These are phyloP conservation scores for Mustelus asterias DNA, from an alignment of 2,113 vertebrate species.

Conservation along the genomic window DNA sequence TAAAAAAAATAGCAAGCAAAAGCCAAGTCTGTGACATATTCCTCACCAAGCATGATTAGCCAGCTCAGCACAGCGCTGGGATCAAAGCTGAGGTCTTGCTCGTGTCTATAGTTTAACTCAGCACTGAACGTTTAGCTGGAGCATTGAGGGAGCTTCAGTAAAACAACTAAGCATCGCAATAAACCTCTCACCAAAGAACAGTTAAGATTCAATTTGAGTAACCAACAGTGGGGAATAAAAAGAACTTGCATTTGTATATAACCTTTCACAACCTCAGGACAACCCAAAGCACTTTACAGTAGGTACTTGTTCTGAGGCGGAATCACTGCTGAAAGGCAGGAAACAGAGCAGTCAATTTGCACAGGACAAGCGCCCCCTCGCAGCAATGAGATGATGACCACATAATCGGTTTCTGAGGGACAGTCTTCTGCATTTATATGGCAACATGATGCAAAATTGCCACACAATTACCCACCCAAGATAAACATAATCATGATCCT, in stretches of 20 bases:
- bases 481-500: neutral
- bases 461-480: neutral
- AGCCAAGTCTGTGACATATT: too few species aligned
- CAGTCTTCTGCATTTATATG: neutral
- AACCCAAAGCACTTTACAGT: neutral
- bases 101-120: too few species aligned
- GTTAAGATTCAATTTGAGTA: too few species aligned
- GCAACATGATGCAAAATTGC: neutral
- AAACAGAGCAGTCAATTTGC: neutral
- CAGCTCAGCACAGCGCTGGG: too few species aligned
- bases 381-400: neutral
- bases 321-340: neutral
- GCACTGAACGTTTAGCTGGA: too few species aligned
- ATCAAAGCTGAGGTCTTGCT: too few species aligned
- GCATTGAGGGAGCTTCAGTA: too few species aligned
- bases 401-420: neutral
- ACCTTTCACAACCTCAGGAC: neutral
- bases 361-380: neutral
- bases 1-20: too few species aligned
- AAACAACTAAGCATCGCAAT: too few species aligned
- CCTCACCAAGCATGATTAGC: too few species aligned
- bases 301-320: neutral
- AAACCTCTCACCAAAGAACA: too few species aligned
- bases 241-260: neutral
- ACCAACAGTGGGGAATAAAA: neutral